Evolutionary conservation across 92 coral and sea anemone species (phyloP).

Genomic region (Phenganax stokvisi): DNA sequence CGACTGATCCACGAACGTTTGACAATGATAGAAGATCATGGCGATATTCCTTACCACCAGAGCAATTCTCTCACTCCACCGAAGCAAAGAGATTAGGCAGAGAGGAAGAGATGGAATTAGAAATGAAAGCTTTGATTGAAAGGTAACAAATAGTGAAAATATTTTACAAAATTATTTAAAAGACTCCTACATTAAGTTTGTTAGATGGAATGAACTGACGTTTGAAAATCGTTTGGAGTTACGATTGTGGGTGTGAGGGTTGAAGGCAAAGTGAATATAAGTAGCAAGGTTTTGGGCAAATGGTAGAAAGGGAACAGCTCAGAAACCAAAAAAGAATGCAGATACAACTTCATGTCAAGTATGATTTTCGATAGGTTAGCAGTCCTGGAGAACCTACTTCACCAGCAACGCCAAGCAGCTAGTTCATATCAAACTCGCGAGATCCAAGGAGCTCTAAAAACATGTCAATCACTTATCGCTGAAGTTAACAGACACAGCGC

Average conservation of each 20-base stretch:
- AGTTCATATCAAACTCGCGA: slow-evolving; percentile 34
- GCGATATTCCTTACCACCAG: slow-evolving; percentile 40
- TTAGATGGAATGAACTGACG: too few relatives aligned
- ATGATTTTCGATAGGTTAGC: slow-evolving; percentile 13
- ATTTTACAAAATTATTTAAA: too few relatives aligned
- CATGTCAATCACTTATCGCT: slow-evolving; percentile 37
- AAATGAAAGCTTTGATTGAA: slow-evolving; percentile 40
- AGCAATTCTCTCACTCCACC: slow-evolving; percentile 31
- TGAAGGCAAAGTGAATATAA: too few relatives aligned
- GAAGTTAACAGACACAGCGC: slow-evolving; percentile 30
- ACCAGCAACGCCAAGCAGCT: slow-evolving; percentile 32
- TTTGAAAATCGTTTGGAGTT: too few relatives aligned
- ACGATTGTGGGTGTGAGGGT: too few relatives aligned
- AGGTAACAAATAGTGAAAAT: slow-evolving; percentile 14
- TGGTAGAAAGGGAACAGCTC: too few relatives aligned
- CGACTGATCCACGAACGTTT: slow-evolving; percentile 29
- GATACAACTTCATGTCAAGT: neutral
- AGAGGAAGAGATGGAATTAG: slow-evolving; percentile 40
- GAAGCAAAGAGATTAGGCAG: slow-evolving; percentile 29
- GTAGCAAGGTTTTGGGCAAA: too few relatives aligned
- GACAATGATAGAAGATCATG: slow-evolving; percentile 29
- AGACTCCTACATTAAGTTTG: too few relatives aligned
- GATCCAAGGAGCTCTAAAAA: slow-evolving; percentile 37
- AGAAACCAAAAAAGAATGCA: neutral
- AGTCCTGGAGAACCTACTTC: slow-evolving; percentile 23